phyloP scores from a whole-genome alignment of 2,113 vertebrate species.

The Eulacestoma nigropectus region DNA sequence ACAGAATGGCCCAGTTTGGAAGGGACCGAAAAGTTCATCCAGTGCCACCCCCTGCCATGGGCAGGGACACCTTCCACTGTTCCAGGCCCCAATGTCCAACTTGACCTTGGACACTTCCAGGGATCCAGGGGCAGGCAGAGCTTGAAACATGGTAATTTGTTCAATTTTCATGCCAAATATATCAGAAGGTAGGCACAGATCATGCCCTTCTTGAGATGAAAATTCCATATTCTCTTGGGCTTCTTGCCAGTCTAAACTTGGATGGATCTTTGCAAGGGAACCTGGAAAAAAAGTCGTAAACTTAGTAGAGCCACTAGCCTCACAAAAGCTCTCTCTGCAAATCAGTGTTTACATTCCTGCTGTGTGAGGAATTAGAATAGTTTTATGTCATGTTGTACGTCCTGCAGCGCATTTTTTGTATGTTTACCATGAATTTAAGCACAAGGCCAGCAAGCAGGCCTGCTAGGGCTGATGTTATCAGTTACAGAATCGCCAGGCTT shows the following conservation, averaged over 20 bases:
- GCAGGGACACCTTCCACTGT: neutral
- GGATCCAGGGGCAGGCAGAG: neutral
- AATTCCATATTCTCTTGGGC: neutral
- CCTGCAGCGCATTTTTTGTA: neutral
- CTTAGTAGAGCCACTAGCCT: neutral
- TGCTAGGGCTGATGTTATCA: neutral
- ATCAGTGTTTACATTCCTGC: neutral
- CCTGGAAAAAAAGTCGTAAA: neutral
- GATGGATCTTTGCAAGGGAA: neutral
- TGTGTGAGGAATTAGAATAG: neutral
- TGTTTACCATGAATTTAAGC: neutral
- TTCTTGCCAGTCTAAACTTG: neutral
- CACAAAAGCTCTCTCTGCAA: neutral
- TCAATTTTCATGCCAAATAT: neutral
- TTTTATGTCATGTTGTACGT: neutral
- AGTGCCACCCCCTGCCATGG: neutral
- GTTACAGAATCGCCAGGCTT: neutral
- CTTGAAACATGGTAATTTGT: neutral
- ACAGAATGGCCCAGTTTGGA: neutral
- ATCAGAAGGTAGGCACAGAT: neutral
- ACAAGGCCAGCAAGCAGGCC: neutral
- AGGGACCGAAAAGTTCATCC: neutral
- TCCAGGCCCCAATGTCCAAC: rapidly evolving
- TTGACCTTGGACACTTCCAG: neutral
- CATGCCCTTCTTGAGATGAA: neutral